These are phyloP conservation scores for Uria lomvia DNA, from an alignment of 2,113 vertebrate genomes.

Conservation along the genomic window DNA sequence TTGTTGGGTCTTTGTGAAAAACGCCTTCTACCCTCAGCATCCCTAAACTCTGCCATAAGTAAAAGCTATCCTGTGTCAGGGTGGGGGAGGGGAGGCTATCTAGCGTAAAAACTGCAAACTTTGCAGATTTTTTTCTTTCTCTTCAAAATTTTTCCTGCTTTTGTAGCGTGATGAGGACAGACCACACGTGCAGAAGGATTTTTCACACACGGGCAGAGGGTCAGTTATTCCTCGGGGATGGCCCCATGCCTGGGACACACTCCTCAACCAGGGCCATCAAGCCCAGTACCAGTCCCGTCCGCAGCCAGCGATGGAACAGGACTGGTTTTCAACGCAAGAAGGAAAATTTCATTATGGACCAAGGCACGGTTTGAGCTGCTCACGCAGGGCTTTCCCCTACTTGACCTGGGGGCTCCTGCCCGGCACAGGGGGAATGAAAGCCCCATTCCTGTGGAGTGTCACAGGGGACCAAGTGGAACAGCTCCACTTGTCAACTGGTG, in stretches of 20 bases:
- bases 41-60: background rate
- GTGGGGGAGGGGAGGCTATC: too few relatives aligned
- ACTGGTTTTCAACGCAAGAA: background rate
- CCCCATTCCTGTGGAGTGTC: fast-evolving
- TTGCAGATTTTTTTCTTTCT: background rate
- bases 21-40: too few relatives aligned
- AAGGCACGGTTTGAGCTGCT: fast-evolving
- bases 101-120: too few relatives aligned
- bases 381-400: fast-evolving
- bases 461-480: background rate
- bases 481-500: fast-evolving
- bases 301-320: background rate
- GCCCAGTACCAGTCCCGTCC: background rate
- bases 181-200: background rate
- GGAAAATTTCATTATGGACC: fast-evolving
- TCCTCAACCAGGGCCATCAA: background rate
- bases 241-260: background rate
- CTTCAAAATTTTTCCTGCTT: background rate
- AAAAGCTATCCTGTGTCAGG: background rate
- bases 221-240: background rate
- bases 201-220: background rate
- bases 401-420: too few relatives aligned
- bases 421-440: fast-evolving
- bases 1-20: background rate
- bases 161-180: background rate